Conservation (phyloP, 2,888 invertebrate genomes). For the Leptura quadrifasciata region DNA sequence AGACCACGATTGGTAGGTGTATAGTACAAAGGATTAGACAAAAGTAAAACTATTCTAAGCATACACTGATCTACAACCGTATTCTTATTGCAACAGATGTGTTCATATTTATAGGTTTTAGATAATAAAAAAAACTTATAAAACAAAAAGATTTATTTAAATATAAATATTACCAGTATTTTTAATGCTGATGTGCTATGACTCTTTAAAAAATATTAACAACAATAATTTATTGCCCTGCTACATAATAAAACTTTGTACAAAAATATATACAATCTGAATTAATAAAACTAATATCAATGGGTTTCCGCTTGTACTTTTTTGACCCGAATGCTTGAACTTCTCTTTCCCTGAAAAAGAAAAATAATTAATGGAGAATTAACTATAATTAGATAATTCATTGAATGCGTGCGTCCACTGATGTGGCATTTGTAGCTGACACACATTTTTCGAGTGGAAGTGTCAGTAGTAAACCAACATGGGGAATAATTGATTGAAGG, state of each 20-base stretch:
- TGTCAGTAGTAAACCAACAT: no score
- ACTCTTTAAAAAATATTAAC: slow-evolving; percentile 4
- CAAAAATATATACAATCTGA: slow-evolving; percentile 39
- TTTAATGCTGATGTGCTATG: slow-evolving; percentile 9
- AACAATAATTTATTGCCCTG: background rate
- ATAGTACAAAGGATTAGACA: no score
- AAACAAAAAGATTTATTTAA: slow-evolving; percentile 10
- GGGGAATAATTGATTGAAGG: no score
- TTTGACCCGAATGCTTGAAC: slow-evolving; percentile 49
- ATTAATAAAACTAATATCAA: slow-evolving; percentile 16
- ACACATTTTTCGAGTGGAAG: no score
- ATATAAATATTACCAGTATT: slow-evolving; percentile 18
- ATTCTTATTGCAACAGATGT: no score
- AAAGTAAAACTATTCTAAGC: no score
- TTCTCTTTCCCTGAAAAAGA: slow-evolving; percentile 62
- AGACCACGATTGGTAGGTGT: no score
- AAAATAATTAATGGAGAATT: background rate
- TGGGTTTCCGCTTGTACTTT: slow-evolving; percentile 33
- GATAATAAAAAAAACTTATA: background rate
- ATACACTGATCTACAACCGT: no score
- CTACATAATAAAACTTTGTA: slow-evolving; percentile 36
- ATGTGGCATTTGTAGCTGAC: no score
- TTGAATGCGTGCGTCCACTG: no score
- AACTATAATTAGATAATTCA: background rate
- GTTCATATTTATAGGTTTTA: background rate